Percentiles rank a stretch among this genome's conserved stretches.
Conservation (phyloP, 2,113 vertebrate species). For the Benitochromis conjunctus region DNA sequence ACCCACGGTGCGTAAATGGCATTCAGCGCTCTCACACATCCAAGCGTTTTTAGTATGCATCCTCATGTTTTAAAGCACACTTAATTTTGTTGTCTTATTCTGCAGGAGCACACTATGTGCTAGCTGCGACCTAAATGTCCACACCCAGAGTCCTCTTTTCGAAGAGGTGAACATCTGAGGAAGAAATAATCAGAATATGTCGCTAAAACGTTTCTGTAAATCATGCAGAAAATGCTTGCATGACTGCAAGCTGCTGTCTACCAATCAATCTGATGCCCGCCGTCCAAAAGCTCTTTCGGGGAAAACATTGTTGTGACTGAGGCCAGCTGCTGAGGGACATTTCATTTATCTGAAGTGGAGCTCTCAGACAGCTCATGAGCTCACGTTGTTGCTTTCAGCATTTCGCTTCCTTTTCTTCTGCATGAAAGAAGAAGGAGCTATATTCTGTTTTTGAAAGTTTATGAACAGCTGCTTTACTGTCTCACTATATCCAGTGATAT, state of each 20-base stretch:
- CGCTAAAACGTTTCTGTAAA: neutral
- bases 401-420: neutral
- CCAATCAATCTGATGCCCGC: neutral
- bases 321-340: neutral
- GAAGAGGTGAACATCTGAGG: neutral
- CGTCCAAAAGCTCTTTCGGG: conserved; percentile 1
- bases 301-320: neutral
- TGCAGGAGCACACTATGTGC: neutral
- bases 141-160: neutral
- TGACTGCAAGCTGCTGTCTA: neutral
- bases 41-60: neutral
- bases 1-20: neutral
- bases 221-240: neutral
- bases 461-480: neutral
- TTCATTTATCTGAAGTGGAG: neutral
- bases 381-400: neutral
- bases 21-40: neutral
- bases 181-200: neutral
- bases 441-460: neutral
- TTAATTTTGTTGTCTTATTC: neutral
- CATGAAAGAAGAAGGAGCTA: neutral
- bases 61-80: neutral
- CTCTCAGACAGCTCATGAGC: neutral
- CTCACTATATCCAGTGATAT: neutral
- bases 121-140: neutral